Evolutionary conservation across 2,113 vertebrate genomes (phyloP), one percentile per base, ranked within the genome.

Genomic region (Seriola rivoliana): DNA sequence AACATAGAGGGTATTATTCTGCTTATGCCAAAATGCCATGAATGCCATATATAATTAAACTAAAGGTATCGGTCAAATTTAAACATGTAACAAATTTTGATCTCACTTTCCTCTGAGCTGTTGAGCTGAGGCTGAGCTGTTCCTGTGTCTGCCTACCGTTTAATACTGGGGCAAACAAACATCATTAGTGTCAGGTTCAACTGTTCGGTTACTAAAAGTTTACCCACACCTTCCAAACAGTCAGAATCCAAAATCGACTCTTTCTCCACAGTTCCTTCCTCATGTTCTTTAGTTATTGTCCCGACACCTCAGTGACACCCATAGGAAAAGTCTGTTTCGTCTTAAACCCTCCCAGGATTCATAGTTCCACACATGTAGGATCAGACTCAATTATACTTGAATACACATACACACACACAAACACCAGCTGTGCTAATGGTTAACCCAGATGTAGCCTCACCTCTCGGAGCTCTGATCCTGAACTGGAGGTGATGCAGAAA

Each of bases 401-500:
- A 38, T 21, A 29, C 23, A 23, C 59, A 46, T 59, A 21, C 36
- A 69, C 29, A 63, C 58, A 58, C 54, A 71, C 66, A 21, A 48
- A 55, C 55, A 32, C 29, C 29, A 29, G 48, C 69, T 11, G 63
- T 11, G 71, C 50, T 75, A 63, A 85, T 85, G 80, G 65, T 32
- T 66, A 79, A 63, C 4, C 74, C 79, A 83, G 82, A 78, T 81
- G 80, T 59, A 2, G 34, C 65, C 58, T 70, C 68, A 32, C 72
- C 73, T 78, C 58, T 54, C 36, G 1, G 25, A 25, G 69, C 72
- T 60, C 58, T 78, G 71, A 85, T 16, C 75, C 76, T 62, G 85
- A 70, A 80, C 82, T 54, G 19, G 75, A 83, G 73, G 71, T 76
- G 84, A 86, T 38, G 69, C 73, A 66, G 82, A 62, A 82, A 84